Percentiles rank a stretch among this genome's conserved stretches.
These are phyloP conservation scores for Artibeus jamaicensis DNA, from an alignment of 2,797 vertebrate genomes.

Conservation along the genomic window DNA sequence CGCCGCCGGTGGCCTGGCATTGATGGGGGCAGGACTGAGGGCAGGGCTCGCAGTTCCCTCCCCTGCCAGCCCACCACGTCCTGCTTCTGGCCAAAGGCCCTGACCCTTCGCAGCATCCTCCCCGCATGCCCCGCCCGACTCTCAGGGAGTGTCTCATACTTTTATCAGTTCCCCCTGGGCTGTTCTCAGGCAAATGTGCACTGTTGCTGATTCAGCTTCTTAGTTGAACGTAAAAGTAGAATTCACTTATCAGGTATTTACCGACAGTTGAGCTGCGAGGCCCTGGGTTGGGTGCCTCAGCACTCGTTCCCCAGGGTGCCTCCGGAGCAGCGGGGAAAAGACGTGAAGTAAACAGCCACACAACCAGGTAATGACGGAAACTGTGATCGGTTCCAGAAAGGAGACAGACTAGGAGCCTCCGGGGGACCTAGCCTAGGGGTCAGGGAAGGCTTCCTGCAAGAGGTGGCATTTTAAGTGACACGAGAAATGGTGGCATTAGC, in stretches of 20 bases:
- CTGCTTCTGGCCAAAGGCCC: background rate
- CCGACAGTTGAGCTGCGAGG: rapidly evolving
- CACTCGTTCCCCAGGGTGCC: background rate
- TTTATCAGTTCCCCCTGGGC: background rate
- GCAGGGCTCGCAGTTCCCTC: background rate
- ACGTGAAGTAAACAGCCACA: background rate
- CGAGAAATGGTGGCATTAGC: background rate
- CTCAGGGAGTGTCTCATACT: too few relatives aligned
- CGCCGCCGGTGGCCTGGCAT: background rate
- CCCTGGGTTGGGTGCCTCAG: background rate
- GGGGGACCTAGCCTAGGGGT: background rate
- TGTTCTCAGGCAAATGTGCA: background rate
- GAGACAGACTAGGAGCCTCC: background rate
- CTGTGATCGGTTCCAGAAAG: background rate
- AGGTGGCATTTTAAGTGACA: background rate
- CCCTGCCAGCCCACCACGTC: too few relatives aligned
- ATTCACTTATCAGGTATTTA: too few relatives aligned
- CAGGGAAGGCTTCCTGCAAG: background rate
- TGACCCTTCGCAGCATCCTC: background rate
- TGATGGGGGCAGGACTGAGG: background rate
- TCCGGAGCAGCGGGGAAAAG: background rate
- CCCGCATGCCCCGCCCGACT: rapidly evolving
- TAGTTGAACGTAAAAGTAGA: background rate
- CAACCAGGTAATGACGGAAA: background rate
- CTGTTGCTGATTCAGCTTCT: background rate